Conservation (phyloP, 2,797 vertebrate species). For the Discoglossus pictus region DNA sequence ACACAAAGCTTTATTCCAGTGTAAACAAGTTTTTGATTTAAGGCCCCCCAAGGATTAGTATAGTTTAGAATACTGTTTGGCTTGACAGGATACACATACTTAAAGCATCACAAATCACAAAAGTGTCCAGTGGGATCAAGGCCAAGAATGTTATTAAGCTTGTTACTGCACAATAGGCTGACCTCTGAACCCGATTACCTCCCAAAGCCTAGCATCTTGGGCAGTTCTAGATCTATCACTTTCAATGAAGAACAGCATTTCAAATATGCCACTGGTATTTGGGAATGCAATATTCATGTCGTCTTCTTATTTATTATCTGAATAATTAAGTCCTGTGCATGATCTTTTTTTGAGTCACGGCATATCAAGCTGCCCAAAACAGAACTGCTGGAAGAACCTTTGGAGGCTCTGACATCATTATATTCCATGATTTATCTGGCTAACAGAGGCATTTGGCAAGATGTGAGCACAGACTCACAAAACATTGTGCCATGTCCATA, state of each 20-base stretch:
- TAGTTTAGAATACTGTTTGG: constrained; percentile 6
- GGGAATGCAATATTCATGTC: too few relatives aligned
- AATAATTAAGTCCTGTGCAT: too few relatives aligned
- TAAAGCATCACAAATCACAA: constrained; percentile 15
- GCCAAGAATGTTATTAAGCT: constrained; percentile 10
- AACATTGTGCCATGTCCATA: neutral
- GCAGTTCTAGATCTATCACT: too few relatives aligned
- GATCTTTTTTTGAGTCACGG: too few relatives aligned
- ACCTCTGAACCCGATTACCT: too few relatives aligned
- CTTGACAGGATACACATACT: constrained; percentile 19
- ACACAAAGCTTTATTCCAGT: neutral
- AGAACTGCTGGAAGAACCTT: neutral
- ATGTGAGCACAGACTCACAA: neutral
- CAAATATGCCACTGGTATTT: too few relatives aligned
- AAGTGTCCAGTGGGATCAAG: neutral
- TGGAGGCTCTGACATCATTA: constrained; percentile 2
- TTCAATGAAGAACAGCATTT: too few relatives aligned
- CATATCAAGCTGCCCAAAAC: neutral
- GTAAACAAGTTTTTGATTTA: constrained; percentile 2
- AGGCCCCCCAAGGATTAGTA: neutral
- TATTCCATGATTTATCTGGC: neutral
- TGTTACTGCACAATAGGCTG: too few relatives aligned
- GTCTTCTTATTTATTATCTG: too few relatives aligned
- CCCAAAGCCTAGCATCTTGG: too few relatives aligned
- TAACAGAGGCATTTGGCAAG: neutral